phyloP scores from a whole-genome alignment of 1,140 invertebrate genomes.

The Drosophila varians region DNA sequence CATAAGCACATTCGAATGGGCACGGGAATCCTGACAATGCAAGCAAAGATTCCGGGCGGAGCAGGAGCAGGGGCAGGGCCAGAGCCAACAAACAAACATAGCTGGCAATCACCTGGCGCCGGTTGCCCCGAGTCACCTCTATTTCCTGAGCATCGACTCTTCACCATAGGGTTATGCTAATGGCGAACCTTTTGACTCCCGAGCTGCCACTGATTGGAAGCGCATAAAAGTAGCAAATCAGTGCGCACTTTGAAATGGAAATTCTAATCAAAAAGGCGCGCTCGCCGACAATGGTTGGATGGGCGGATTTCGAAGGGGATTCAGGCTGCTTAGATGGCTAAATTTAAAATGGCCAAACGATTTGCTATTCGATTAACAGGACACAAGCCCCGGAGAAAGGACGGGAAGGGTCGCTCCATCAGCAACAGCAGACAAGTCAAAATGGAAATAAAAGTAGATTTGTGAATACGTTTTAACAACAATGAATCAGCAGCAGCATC shows the following conservation, averaged over 20 bases:
- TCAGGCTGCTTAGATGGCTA: slow-evolving; percentile 68
- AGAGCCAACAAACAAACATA: slow-evolving; percentile 44
- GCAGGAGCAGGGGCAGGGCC: neutral
- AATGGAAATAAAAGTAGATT: slow-evolving; percentile 68
- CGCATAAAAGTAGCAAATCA: slow-evolving; percentile 80
- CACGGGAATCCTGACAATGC: slow-evolving; percentile 27
- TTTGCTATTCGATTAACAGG: slow-evolving; percentile 77
- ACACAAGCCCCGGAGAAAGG: slow-evolving; percentile 36
- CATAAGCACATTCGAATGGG: slow-evolving; percentile 37
- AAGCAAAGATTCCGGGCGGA: slow-evolving; percentile 18
- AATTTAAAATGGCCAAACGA: slow-evolving; percentile 75
- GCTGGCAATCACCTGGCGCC: slow-evolving; percentile 70
- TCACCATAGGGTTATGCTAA: slow-evolving; percentile 68
- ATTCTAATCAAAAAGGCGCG: slow-evolving; percentile 73
- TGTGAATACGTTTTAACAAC: slow-evolving; percentile 76
- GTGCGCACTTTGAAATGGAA: slow-evolving; percentile 76
- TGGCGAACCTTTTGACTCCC: slow-evolving; percentile 62
- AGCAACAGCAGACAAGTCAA: slow-evolving; percentile 56
- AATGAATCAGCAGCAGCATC: slow-evolving; percentile 46
- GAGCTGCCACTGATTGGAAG: slow-evolving; percentile 66
- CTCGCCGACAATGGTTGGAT: slow-evolving; percentile 13
- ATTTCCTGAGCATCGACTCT: neutral
- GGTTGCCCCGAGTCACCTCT: slow-evolving; percentile 27
- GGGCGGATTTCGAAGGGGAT: neutral
- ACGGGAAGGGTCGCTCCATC: slow-evolving; percentile 19